Base-by-base conservation (phyloP, 2,113 vertebrate species). In the Noctilio leporinus region DNA sequence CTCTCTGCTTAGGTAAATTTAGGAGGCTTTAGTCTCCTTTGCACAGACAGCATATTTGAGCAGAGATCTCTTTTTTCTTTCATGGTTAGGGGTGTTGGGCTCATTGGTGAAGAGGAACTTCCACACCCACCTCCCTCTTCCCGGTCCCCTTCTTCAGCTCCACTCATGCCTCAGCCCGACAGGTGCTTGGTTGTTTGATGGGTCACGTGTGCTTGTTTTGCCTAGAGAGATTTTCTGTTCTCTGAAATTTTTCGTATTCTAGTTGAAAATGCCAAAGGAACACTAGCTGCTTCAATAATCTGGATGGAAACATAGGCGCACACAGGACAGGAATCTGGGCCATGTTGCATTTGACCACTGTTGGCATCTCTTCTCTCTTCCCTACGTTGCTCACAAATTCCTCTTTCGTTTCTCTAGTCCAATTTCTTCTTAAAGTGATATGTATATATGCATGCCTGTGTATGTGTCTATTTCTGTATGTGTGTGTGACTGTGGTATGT, bases 171-270 rank as follows among this genome's bases (percentile, higher is more conserved):
- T 69, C 38, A 30, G 45, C 12, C 9, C 12, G 2, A 4, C 20
- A 81, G 35, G 35, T 28, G 69, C 57, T 80, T 47, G 65, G 7
- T 55, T 49, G 51, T 87, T 80, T 45, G 15, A 11, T 17, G 30
- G n/a, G 30, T 65, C 89, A 62, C 20, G 14, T 33, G 84, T 73
- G 89, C 95, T 96, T 84, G 76, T 89, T 85, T 81, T 26, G 4
- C 94, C 93, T 94, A 90, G 82, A 93, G 92, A 87, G 97, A 93
- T 97, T 96, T 96, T 94, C 94, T 96, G 0, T 83, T 96, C 96
- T 95, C 95, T 95, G 12, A 93, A 2, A 83, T 93, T 89, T 94
- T 97, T 95, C 95, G 89, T 96, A 95, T 98, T 97, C 94, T 93
- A 0, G 0, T 83, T 90, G 96, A 95, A 97, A 97, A 96, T 95